phyloP scores from a whole-genome alignment of 2,797 vertebrate genomes.

The Halcyon leucocephala region DNA sequence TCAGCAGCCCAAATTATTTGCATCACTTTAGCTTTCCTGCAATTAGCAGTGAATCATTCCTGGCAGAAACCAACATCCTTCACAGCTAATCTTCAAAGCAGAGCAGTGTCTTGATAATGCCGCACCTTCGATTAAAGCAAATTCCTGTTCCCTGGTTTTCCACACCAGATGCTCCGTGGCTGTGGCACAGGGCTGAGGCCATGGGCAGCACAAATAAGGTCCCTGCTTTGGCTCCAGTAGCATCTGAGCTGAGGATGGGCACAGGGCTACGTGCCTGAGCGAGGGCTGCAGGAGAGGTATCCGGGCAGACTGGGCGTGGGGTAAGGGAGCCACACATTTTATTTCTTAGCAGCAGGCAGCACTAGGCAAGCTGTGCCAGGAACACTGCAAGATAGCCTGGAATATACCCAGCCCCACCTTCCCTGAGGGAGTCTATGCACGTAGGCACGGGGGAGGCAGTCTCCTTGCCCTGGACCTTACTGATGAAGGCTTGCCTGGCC shows the following conservation, averaged over 20 bases:
- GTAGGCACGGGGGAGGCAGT: neutral
- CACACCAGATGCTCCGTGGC: neutral
- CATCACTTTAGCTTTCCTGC: neutral
- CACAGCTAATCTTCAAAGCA: neutral
- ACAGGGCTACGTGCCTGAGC: neutral
- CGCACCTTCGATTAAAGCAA: neutral
- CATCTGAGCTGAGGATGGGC: rapidly evolving
- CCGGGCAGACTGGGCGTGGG: neutral
- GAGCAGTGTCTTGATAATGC: neutral
- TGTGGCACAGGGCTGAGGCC: neutral
- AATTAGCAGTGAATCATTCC: neutral
- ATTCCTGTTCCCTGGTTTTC: neutral
- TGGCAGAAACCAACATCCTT: neutral
- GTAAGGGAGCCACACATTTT: neutral
- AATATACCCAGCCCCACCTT: neutral
- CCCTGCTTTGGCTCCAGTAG: neutral
- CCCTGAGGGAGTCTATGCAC: neutral
- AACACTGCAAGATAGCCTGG: neutral
- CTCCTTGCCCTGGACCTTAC: rapidly evolving
- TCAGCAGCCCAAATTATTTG: neutral
- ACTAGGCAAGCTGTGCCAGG: neutral
- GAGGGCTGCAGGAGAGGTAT: neutral
- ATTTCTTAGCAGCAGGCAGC: neutral
- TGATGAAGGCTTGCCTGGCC: neutral
- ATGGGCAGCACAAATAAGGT: neutral